Base-by-base conservation (phyloP, 2,113 vertebrate genomes). In the Etia nguti region DNA sequence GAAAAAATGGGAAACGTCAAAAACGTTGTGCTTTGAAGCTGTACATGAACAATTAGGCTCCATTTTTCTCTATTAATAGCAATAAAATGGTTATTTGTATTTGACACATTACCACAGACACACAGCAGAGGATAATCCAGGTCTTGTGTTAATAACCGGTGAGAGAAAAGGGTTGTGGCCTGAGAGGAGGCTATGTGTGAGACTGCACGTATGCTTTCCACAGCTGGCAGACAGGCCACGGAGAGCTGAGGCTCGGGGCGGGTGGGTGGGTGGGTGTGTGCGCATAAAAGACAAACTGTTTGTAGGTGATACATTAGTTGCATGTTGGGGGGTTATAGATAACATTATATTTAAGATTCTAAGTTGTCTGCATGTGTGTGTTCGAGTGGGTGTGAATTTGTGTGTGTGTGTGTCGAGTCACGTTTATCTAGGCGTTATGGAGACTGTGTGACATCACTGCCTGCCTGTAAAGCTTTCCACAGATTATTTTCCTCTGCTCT, bases 181-280 rank as follows among this genome's bases (percentile, higher is more conserved):
- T 57, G 59, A 20, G 80, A 82, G 56, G 79, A 77, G 83, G 16
- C 62, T 26, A 73, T 90, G 91, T 94, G 93, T 54, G 41, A 90
- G 79, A 5, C 87, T 60, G 93, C 94, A 95, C 94, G 92, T 95
- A 95, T 89, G 73, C 90, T 34, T 2, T 26, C 75, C 88, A 88
- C 77, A 87, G 83, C 84, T 86, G 88, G 84, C 80, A 88, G 41
- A 46, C 62, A 26, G 84, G 15, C 15, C 75, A 59, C 46, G 16
- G 46, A 46, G 26, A 62, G 80, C 22, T 26, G 22, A 46, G 29
- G 18, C 43, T 54, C 2, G n/a, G n/a, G 6, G 41, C 26, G 59
- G 46, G 84, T 16, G 75, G 10, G 43, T 46, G 79, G 10, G 43
- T 16, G 68, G 20, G 31, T 55, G 50, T 10, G 55, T 20, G 43